phyloP scores from a whole-genome alignment of 2,113 vertebrate species.

The Entomyzon cyanotis region DNA sequence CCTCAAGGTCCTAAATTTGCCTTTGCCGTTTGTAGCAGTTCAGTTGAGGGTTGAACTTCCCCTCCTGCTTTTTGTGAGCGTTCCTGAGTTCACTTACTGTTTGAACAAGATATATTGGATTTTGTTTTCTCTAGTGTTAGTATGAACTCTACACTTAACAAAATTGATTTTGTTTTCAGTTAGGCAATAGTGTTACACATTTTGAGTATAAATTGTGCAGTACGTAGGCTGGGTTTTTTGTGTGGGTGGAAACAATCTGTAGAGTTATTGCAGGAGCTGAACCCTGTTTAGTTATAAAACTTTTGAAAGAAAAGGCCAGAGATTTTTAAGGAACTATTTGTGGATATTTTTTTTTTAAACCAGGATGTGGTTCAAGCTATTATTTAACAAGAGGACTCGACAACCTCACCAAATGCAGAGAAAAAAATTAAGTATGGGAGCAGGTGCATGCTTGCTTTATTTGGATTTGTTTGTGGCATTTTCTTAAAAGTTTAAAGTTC shows the following conservation, averaged over 20 bases:
- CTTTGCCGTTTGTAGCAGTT: conserved; percentile 38
- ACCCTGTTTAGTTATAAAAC: conserved; percentile 27
- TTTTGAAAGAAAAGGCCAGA: conserved; percentile 26
- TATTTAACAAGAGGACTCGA: not conserved
- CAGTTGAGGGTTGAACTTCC: conserved; percentile 30
- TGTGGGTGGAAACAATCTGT: conserved; percentile 45
- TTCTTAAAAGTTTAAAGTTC: conserved; percentile 46
- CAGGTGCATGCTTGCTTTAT: conserved; percentile 54
- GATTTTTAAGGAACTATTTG: conserved; percentile 11
- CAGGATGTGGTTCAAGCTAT: conserved; percentile 55
- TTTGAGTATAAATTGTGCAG: conserved; percentile 12
- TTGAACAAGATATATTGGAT: not conserved
- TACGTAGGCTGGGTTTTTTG: not conserved
- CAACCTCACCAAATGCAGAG: not conserved
- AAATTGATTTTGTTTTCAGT: conserved; percentile 31
- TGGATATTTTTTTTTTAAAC: not conserved
- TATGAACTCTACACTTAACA: conserved; percentile 4
- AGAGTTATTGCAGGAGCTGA: conserved; percentile 13
- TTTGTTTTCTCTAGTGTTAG: conserved; percentile 23
- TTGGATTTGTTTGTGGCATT: conserved; percentile 46
- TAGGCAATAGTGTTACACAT: conserved; percentile 24
- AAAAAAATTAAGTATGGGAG: not conserved
- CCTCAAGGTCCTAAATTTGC: conserved; percentile 34
- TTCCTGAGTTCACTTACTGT: not conserved
- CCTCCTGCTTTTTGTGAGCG: not conserved